Evolutionary conservation across 1,140 invertebrate genomes (phyloP), one percentile per base, ranked within the genome.

Genomic region (Goniozus legneri): DNA sequence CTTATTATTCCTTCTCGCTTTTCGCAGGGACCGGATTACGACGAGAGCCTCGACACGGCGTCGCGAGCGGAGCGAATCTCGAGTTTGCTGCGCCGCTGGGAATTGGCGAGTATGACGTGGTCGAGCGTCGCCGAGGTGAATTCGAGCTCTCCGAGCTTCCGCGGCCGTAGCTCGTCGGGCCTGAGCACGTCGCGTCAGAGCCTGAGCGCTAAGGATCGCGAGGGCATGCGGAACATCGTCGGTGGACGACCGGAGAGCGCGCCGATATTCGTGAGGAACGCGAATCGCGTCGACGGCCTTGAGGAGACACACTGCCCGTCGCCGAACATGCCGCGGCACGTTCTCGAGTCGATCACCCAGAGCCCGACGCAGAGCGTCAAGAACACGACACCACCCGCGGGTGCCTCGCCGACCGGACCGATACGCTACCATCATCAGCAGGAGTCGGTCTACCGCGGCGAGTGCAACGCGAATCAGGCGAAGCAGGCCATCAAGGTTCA

Each of bases 11-110:
- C n/a, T n/a, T n/a, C n/a, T n/a, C 24, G 10, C 15, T 13, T 16
- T 32, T 67, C 69, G 3, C 69, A 88, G 84, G 86, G 86, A 47
- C 84, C 82, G 40, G 86, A 88, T 56, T 88, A 87, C 59, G 84
- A 87, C 53, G 73, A 75, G 40, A 69, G 45, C 40, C 34, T 67
- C 3, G 72, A 75, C 37, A 62, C 57, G 0, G 38, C 54, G 1
- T 31, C 49, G n/a, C 53, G 54, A 19, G 63, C 60, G 0, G 72
- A 75, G 21, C 64, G 65, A n/a, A 61, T 67, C 0, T 60, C 62
- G 0, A 58, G 54, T 4, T 47, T 73, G 0, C 52, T 73, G 12
- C 65, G 64, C 27, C 64, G 67, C 10, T 75, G 71, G 72, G 70
- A 75, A 32, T 42, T 68, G 1, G 69, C 69, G 0, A 71, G 71